These are phyloP conservation scores for Kradibia gibbosae DNA, from an alignment of 1,140 invertebrate species.

Conservation along the genomic window DNA sequence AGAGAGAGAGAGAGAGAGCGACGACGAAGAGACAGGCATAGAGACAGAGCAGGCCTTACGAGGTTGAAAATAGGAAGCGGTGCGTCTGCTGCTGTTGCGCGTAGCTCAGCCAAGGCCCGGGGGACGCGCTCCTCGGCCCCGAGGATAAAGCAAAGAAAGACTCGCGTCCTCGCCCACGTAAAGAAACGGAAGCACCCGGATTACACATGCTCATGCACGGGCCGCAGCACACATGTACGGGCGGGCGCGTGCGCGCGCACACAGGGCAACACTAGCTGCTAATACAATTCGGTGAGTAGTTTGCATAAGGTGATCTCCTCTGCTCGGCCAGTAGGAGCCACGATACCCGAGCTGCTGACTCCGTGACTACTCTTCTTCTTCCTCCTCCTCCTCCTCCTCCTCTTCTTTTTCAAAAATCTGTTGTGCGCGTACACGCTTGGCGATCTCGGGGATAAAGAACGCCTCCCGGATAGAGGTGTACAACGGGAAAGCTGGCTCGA, in stretches of 20 bases:
- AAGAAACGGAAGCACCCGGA: conserved; percentile 49
- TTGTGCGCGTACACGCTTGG: background rate
- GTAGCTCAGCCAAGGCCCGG: background rate
- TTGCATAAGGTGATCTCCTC: background rate
- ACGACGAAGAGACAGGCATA: background rate
- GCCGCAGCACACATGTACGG: background rate
- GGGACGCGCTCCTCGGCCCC: no score
- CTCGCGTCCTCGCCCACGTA: conserved; percentile 44
- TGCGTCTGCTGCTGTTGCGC: background rate
- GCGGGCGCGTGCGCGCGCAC: background rate
- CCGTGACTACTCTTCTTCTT: no score
- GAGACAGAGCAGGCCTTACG: conserved; percentile 2
- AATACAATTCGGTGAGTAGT: background rate
- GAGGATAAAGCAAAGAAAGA: conserved; percentile 40
- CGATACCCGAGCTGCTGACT: no score
- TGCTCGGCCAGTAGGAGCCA: no score
- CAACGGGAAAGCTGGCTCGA: background rate
- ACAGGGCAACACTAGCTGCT: background rate
- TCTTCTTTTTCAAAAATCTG: no score
- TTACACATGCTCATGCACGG: no score
- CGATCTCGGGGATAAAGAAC: no score
- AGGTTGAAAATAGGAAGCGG: conserved; percentile 33
- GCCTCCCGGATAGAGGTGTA: no score
- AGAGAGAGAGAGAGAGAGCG: background rate
- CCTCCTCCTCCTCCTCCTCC: no score